Base-by-base conservation (phyloP, 2,797 vertebrate species). In the Trematomus bernacchii region DNA sequence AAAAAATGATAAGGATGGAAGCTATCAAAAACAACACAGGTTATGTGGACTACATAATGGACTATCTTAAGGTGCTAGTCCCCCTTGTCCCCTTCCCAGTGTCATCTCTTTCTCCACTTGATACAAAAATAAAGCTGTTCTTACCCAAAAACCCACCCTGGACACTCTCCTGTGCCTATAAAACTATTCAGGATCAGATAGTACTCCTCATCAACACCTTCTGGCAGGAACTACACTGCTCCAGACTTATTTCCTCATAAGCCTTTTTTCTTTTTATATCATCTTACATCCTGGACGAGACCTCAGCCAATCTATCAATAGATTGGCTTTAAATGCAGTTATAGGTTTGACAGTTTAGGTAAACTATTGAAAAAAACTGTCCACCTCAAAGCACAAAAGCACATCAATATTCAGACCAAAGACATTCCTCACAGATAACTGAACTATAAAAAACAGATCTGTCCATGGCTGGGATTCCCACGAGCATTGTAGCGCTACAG, bases 61-160 rank as follows among this genome's bases (percentile, higher is more conserved):
- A 82, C 76, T 73, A 77, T 58, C 67, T 46, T 63, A 47, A 66
- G 60, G 70, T 65, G 50, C 47, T 68, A 65, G 64, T 77, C 68
- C 78, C 64, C 64, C 65, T 81, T 77, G 19, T 63, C 67, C 67
- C 62, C 57, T 54, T 61, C 64, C 66, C 14, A 84, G 80, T 73
- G 55, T 73, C 43, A 16, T 54, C 19, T 75, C 19, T 70, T 77
- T 79, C 51, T 85, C 65, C 50, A n/a, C 66, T 80, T 72, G 40
- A 83, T 91, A 94, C 11, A 93, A 93, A 94, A 94, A 94, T 93
- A 93, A 89, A 91, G 85, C 77, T 87, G 80, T 83, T 74, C 66
- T 66, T 85, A 62, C 74, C 79, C 67, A 60, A 80, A 89, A 79
- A 80, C 75, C 83, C 80, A 81, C 83, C 68, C 78, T 81, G 76